Conservation (phyloP, 2,113 vertebrate species). For the Nestor notabilis region DNA sequence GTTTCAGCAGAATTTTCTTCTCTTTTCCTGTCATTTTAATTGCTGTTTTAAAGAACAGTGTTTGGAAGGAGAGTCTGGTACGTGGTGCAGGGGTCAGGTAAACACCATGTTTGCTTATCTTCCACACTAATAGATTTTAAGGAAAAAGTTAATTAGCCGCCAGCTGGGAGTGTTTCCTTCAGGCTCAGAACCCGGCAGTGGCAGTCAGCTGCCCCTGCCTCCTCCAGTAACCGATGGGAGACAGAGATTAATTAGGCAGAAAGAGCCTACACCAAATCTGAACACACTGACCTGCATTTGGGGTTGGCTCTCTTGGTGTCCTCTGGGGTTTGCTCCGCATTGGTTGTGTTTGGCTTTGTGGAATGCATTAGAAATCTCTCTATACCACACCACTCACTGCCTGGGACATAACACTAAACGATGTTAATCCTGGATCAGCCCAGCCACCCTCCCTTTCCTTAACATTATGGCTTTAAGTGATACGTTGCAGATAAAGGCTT, state of each 20-base stretch:
- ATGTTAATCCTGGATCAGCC: neutral
- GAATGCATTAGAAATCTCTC: neutral
- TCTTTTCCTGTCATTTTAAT: neutral
- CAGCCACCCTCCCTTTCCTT: neutral
- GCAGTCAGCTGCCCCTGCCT: neutral
- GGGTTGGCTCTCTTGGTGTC: neutral
- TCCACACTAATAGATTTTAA: neutral
- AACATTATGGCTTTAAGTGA: neutral
- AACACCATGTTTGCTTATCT: conserved; percentile 34
- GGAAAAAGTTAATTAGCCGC: conserved; percentile 32
- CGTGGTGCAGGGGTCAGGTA: conserved; percentile 22
- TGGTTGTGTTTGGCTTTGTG: neutral
- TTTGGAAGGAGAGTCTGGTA: neutral
- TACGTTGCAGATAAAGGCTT: neutral
- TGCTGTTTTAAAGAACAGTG: neutral
- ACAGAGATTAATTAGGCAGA: conserved; percentile 13
- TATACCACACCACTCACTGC: neutral
- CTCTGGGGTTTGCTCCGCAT: neutral
- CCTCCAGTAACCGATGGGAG: neutral
- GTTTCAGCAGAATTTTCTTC: neutral
- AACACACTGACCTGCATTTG: neutral
- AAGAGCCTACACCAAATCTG: neutral
- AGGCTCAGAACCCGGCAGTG: neutral
- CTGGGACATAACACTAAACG: neutral
- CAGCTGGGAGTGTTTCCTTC: conserved; percentile 4